phyloP scores from a whole-genome alignment of 2,888 invertebrate species.

The Thumatha senex region DNA sequence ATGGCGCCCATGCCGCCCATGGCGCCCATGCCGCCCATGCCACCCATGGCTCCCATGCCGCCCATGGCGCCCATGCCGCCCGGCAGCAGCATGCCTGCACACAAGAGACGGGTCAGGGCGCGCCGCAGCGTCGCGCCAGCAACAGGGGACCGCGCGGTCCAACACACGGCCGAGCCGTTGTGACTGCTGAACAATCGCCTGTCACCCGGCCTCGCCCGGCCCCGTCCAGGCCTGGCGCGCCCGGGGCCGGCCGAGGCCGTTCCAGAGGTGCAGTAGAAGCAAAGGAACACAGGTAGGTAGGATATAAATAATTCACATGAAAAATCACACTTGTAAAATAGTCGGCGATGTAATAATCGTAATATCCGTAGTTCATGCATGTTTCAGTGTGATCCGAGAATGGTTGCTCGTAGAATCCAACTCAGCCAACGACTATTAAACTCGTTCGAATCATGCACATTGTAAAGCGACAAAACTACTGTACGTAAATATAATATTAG shows the following conservation, averaged over 20 bases:
- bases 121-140: slow-evolving; percentile 29
- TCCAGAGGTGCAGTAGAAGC: slow-evolving; percentile 65
- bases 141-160: slow-evolving; percentile 63
- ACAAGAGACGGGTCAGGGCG: slow-evolving; percentile 36
- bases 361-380: slow-evolving; percentile 65
- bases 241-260: slow-evolving; percentile 19
- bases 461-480: slow-evolving; percentile 82
- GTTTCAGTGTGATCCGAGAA: slow-evolving; percentile 61
- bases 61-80: slow-evolving; percentile 38
- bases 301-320: slow-evolving; percentile 75
- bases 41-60: slow-evolving; percentile 63
- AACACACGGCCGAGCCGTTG: slow-evolving; percentile 67
- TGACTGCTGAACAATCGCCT: slow-evolving; percentile 72
- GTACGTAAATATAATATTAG: slow-evolving; percentile 81
- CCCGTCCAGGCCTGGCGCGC: slow-evolving; percentile 8
- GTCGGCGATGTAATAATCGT: slow-evolving; percentile 62
- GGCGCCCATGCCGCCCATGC: slow-evolving; percentile 63
- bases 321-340: slow-evolving; percentile 77
- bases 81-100: slow-evolving; percentile 79
- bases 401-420: slow-evolving; percentile 54
- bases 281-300: slow-evolving; percentile 76
- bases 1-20: slow-evolving; percentile 74
- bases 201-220: slow-evolving; percentile 39
- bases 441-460: slow-evolving; percentile 73
- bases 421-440: slow-evolving; percentile 66